Conservation (phyloP, 2,113 vertebrate species). For the Thamnophis sirtalis region DNA sequence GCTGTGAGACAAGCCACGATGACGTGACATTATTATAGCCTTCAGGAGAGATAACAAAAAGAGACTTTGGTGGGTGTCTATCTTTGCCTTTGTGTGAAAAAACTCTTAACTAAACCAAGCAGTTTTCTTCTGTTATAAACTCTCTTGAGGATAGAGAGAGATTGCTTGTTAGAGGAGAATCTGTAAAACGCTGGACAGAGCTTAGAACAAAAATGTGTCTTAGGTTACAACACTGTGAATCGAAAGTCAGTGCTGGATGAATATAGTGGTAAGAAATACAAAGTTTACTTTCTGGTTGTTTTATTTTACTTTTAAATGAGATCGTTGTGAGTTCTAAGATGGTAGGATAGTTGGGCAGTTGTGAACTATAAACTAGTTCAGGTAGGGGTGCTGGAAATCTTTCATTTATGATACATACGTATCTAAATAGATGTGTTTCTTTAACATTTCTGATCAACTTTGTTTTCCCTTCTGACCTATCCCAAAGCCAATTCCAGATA, state of each 20-base stretch:
- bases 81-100: background rate
- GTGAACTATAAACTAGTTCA: conserved; percentile 33
- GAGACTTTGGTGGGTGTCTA: conserved; percentile 4
- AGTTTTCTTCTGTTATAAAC: background rate
- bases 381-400: background rate
- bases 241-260: background rate
- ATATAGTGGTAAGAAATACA: background rate
- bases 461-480: conserved; percentile 48
- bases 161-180: conserved; percentile 25
- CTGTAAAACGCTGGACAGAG: background rate
- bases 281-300: background rate
- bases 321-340: background rate
- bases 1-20: background rate
- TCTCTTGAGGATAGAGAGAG: background rate
- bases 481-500: conserved; percentile 38
- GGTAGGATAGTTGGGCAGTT: conserved; percentile 10
- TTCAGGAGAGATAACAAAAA: background rate
- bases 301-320: conserved; percentile 3
- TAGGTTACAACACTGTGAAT: background rate
- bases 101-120: background rate
- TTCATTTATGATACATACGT: conserved; percentile 15
- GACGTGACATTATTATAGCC: conserved; percentile 47
- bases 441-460: conserved; percentile 45
- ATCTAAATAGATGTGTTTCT: background rate
- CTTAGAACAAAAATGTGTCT: conserved; percentile 19